Base-by-base conservation (phyloP, 1,140 invertebrate genomes). In the Drosophila nebulosa region DNA sequence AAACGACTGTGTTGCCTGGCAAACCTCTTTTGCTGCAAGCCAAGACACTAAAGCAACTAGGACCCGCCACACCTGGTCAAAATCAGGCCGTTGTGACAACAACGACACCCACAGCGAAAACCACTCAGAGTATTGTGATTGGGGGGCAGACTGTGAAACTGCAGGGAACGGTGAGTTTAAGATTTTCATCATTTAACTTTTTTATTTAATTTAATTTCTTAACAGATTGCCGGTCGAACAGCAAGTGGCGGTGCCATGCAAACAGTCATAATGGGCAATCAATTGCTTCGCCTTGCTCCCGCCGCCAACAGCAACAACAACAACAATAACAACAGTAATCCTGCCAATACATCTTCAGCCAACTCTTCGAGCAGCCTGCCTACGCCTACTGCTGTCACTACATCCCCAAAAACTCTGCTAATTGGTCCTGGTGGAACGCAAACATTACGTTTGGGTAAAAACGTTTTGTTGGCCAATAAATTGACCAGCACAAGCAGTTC, bases 1-100 rank as follows among this genome's bases (percentile, higher is more conserved):
- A 90, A 27, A 83, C 86, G 6, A 88, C 83, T 1, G 83, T 88
- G 62, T 51, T 86, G 55, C 74, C 81, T 16, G 95, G 95, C 1
- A 95, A 95, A 75, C 94, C 74, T 4, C 5, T 88, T 27, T 53
- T 88, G 9, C 27, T 88, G n/a, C 68, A 84, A 18, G 83, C 81
- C 16, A 85, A 85, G 52, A 66, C 74, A 0, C 35, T 85, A 0
- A 85, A 85, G 7, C 53, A 86, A 30, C 21, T 86, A 5, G 78
- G 78, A n/a, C 27, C 53, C 3, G 10, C 18, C 18, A 74, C 64
- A 72, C 46, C 73, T 1, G 64, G 61, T 36, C 36, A 56, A 1
- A 42, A 30, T 9, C 27, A 69, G 61, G 27, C 63, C 52, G n/a
- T n/a, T n/a, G 39, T 73, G 39, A 22, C 65, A 7, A 22, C 12